Percentiles rank a stretch among this genome's conserved stretches.
Evolutionary conservation across 2,888 invertebrate species (phyloP).

Genomic region (Heliconius cydno): DNA sequence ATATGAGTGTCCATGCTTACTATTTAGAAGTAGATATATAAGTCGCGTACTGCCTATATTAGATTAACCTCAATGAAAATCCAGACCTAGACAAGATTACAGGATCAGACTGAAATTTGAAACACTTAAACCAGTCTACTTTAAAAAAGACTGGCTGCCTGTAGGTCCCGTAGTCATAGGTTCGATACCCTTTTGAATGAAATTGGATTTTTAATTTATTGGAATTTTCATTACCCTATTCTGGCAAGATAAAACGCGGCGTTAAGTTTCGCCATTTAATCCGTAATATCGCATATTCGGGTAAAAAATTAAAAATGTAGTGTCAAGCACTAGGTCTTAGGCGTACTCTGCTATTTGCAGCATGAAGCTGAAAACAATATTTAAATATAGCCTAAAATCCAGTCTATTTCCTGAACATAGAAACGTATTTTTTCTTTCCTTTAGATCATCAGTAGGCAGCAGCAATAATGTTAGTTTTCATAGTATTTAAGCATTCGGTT

Average conservation of each 20-base stretch:
- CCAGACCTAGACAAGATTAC: not conserved
- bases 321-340: not conserved
- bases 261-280: not conserved
- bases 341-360: not conserved
- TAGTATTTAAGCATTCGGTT: slow-evolving; percentile 50
- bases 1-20: too few relatives aligned
- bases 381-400: not conserved
- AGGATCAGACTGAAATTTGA: not conserved
- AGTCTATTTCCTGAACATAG: not conserved
- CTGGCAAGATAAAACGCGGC: not conserved
- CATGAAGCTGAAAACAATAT: not conserved
- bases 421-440: slow-evolving; percentile 3
- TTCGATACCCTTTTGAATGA: not conserved
- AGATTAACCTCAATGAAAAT: not conserved
- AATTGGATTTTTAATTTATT: not conserved
- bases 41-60: not conserved
- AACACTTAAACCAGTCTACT: not conserved
- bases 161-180: not conserved
- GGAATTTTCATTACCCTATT: not conserved
- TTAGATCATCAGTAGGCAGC: slow-evolving; percentile 40
- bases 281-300: not conserved
- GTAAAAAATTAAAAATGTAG: not conserved
- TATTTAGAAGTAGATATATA: not conserved
- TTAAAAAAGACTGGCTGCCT: not conserved
- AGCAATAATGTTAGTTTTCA: slow-evolving; percentile 37